These are phyloP conservation scores for Meganola albula DNA, from an alignment of 2,888 invertebrate species.

Conservation along the genomic window DNA sequence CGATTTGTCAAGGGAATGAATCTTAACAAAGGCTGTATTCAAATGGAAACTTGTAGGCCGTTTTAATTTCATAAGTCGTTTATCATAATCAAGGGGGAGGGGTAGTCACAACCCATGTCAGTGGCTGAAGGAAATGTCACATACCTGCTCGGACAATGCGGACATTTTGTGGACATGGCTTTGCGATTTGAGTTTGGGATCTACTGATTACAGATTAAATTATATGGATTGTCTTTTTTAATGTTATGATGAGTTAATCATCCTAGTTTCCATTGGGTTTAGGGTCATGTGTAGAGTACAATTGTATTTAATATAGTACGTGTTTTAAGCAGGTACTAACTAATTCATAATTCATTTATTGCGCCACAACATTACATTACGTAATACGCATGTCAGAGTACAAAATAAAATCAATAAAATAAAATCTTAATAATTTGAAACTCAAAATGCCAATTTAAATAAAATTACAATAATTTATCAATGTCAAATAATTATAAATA, in stretches of 20 bases:
- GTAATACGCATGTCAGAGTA: too few relatives aligned
- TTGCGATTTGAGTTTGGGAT: slow-evolving; percentile 32
- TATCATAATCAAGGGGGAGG: slow-evolving; percentile 70
- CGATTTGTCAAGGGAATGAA: slow-evolving; percentile 76
- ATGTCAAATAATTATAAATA: too few relatives aligned
- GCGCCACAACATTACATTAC: too few relatives aligned
- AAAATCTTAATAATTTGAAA: too few relatives aligned
- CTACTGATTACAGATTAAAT: slow-evolving; percentile 29
- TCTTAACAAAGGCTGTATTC: slow-evolving; percentile 71
- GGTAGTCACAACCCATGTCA: slow-evolving; percentile 64
- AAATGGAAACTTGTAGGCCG: slow-evolving; percentile 74
- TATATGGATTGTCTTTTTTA: slow-evolving; percentile 24
- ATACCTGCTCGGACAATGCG: slow-evolving; percentile 64
- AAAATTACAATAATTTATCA: too few relatives aligned
- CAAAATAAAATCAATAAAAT: too few relatives aligned
- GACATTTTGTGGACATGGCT: slow-evolving; percentile 49
- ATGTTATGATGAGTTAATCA: too few relatives aligned
- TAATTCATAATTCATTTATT: too few relatives aligned
- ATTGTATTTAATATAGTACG: too few relatives aligned
- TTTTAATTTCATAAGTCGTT: slow-evolving; percentile 78
- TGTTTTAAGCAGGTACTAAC: too few relatives aligned
- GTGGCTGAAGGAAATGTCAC: slow-evolving; percentile 71
- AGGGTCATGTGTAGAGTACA: too few relatives aligned
- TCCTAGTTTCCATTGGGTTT: neutral
- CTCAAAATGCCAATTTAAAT: too few relatives aligned